Evolutionary conservation across 53 echinoderm and acorn worm genomes (phyloP), one percentile per base, ranked within the genome.

Genomic region (Holothuria scabra): DNA sequence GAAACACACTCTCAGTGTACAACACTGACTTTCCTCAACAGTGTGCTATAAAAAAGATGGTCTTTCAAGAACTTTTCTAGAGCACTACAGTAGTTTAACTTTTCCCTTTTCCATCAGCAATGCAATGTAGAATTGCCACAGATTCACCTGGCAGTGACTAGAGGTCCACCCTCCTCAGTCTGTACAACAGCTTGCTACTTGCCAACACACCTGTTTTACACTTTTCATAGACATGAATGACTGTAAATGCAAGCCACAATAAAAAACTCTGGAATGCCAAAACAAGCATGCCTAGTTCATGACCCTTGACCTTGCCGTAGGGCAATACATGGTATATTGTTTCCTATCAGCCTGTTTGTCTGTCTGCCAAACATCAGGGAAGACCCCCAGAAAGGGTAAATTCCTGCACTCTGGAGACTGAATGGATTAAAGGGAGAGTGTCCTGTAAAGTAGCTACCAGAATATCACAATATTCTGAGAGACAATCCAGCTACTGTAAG

Each of bases 261-360:
- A 72, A 72, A 72, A 72, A 34, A 24, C 72, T 44, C 52, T 29
- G 72, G 72, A 72, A 72, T 72, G 72, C 46, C 72, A 72, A 72
- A 72, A 72, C 72, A 72, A 72, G 72, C 72, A 72, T 21, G 72
- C 72, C 72, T 72, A 72, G 72, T 72, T 72, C 72, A 72, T 72
- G 72, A 72, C 72, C 72, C 72, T 44, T 72, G 72, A 72, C 72
- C 72, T 72, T 14, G 46, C 72, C 72, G 34, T 12, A 72, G 72
- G 72, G 72, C 72, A 72, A 21, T 72, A 72, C 72, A 72, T 44
- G 46, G 72, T 26, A 72, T 46, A 72, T 72, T 72, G 72, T 72
- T 41, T 72, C 72, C 72, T 48, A 46, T 44, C 46, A 72, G 72
- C 72, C 46, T 44, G 44, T 41, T 72, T 72, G 72, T 72, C 72